A percentile compares a stretch with the other conserved stretches of the same genome.
Evolutionary conservation across 2,797 vertebrate species (phyloP).

Genomic region (Tragopan temminckii): DNA sequence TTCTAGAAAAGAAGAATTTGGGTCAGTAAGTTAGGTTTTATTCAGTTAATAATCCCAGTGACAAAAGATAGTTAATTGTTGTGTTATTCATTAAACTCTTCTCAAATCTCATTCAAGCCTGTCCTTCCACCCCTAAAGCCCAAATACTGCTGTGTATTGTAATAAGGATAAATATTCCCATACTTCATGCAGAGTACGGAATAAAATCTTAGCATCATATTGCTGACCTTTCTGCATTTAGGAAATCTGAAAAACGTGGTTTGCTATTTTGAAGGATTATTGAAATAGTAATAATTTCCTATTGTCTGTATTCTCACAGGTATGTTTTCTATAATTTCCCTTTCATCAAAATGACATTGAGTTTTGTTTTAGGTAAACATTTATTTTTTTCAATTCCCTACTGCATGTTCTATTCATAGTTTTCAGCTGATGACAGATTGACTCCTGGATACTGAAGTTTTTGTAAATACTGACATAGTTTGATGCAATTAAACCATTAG

Average conservation of each 20-base stretch:
- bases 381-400: conserved; percentile 3
- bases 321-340: conserved; percentile 1
- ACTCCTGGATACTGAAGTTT: conserved; percentile 32
- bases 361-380: conserved; percentile 1
- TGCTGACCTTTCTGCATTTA: not conserved
- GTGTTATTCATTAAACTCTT: not conserved
- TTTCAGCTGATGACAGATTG: conserved; percentile 10
- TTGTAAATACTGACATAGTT: conserved; percentile 19
- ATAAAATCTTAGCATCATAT: not conserved
- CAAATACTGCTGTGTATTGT: not conserved
- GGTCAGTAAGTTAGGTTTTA: not conserved
- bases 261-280: not conserved
- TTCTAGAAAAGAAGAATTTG: not conserved
- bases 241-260: not conserved
- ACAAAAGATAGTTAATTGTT: not conserved
- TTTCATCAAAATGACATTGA: not conserved
- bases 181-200: not conserved
- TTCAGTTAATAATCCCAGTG: not conserved
- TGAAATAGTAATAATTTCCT: not conserved
- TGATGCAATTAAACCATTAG: conserved; percentile 17
- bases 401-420: not conserved
- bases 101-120: not conserved
- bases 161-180: not conserved
- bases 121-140: not conserved
- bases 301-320: not conserved